Percentiles rank a stretch among this genome's conserved stretches.
Evolutionary conservation across 37 sponge, comb jelly and placozoan genomes (phyloP).

Genomic region (Bolinopsis microptera): DNA sequence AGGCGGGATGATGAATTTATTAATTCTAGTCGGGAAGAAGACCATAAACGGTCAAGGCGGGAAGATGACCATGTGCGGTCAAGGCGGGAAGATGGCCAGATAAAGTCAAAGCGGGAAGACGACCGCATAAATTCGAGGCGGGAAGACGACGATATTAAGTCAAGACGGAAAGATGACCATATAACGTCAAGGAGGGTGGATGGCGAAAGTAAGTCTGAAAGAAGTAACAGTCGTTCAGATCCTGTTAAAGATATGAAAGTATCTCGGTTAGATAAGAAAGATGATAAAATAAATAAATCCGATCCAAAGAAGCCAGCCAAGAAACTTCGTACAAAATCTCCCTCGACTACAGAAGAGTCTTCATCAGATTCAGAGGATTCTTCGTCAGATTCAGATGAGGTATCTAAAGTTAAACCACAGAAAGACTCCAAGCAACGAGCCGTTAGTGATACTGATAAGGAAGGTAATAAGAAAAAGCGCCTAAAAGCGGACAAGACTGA

Average conservation of each 20-base stretch:
- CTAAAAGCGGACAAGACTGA: background rate
- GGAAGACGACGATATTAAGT: background rate
- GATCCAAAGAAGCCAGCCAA: background rate
- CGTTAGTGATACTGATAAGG: background rate
- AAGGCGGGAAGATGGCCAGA: background rate
- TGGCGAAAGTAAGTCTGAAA: background rate
- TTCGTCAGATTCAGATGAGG: background rate
- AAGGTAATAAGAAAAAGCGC: background rate
- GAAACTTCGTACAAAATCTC: background rate
- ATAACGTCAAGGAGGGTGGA: background rate
- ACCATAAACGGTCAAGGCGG: background rate
- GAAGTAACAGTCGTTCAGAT: background rate
- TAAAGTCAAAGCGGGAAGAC: background rate
- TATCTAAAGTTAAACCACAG: background rate
- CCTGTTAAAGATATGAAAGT: background rate
- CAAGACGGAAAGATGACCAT: background rate
- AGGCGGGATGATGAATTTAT: background rate
- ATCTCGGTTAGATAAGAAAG: background rate
- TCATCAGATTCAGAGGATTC: background rate
- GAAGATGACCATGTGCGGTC: background rate
- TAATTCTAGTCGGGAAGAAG: background rate
- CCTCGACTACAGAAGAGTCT: background rate
- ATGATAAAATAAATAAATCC: background rate
- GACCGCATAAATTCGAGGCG: background rate
- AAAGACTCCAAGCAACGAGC: background rate